Evolutionary conservation across 2,113 vertebrate species (phyloP).

Genomic region (Mystacornis crossleyi): DNA sequence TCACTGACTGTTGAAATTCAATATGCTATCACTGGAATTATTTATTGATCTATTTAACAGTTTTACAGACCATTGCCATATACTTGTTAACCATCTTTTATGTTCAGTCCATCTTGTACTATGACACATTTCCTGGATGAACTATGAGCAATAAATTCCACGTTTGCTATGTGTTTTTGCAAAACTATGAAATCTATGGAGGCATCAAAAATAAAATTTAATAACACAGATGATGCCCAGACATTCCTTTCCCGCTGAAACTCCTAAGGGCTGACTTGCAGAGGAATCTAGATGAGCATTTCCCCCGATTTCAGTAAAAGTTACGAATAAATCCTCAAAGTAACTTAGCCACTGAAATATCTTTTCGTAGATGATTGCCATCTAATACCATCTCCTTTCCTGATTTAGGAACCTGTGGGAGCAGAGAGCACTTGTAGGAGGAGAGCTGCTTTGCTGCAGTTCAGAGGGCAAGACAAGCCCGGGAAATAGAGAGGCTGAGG

Average conservation of each 20-base stretch:
- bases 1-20: conserved; percentile 29
- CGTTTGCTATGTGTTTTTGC: neutral
- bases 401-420: neutral
- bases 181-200: conserved; percentile 17
- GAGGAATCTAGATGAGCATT: neutral
- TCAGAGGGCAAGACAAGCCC: neutral
- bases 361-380: neutral
- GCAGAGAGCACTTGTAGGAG: neutral
- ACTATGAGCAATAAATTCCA: conserved; percentile 24
- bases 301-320: neutral
- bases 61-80: neutral
- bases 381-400: neutral
- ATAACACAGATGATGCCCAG: conserved; percentile 11
- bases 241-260: neutral
- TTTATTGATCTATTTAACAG: conserved; percentile 43
- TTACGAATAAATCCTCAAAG: conserved; percentile 22
- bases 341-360: neutral
- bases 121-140: conserved; percentile 24
- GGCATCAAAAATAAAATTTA: conserved; percentile 28
- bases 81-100: conserved; percentile 23
- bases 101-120: conserved; percentile 5
- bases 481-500: neutral
- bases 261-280: neutral
- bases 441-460: neutral
- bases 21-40: conserved; percentile 41